Conservation (phyloP, 37 sponge, comb jelly and placozoan genomes). For the Crambe crambe region DNA sequence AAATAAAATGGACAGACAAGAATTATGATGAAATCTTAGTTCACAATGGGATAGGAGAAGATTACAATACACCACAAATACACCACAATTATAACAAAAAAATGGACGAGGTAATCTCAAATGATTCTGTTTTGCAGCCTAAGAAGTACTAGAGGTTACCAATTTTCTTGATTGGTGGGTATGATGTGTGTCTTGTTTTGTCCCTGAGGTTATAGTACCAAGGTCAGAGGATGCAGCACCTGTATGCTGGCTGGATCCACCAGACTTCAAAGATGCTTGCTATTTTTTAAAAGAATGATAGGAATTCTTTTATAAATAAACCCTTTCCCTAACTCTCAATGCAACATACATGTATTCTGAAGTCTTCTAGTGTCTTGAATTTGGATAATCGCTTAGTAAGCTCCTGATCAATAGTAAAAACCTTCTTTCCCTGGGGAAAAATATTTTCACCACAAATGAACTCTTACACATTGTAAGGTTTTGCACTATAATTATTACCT, state of each 20-base stretch:
- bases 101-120: no score
- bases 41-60: no score
- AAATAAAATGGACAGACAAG: no score
- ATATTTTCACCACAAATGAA: no score
- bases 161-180: neutral
- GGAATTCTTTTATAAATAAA: neutral
- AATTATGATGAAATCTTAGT: no score
- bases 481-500: slow-evolving; percentile 50
- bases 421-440: slow-evolving; percentile 49
- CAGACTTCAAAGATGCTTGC: neutral
- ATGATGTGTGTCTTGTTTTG: neutral
- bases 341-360: slow-evolving; percentile 46
- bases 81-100: no score
- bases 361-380: slow-evolving; percentile 90
- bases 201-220: neutral
- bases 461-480: no score
- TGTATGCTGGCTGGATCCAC: neutral
- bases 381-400: slow-evolving; percentile 62
- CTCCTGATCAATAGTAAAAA: slow-evolving; percentile 51
- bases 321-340: neutral
- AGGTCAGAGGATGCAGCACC: neutral
- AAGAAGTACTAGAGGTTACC: neutral
- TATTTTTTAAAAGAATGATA: neutral
- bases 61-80: no score
- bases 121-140: no score